A percentile compares a stretch with the other conserved stretches of the same genome.
These are phyloP conservation scores for Platycheirus rosarum DNA, from an alignment of 2,888 invertebrate genomes.

Conservation along the genomic window DNA sequence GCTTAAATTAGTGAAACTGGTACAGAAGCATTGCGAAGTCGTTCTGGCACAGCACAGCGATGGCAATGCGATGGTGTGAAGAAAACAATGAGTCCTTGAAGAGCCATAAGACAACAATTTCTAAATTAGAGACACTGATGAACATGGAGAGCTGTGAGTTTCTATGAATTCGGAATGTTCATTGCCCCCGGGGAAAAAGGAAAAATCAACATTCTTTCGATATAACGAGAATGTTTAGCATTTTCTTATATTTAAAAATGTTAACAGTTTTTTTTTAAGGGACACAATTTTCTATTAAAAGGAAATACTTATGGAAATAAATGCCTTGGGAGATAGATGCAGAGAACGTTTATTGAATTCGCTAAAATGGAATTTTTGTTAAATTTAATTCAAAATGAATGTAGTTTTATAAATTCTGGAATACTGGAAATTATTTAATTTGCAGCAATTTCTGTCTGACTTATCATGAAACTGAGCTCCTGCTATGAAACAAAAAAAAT, in stretches of 20 bases:
- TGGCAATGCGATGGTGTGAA: constrained; percentile 26
- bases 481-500: too few species aligned
- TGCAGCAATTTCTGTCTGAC: too few species aligned
- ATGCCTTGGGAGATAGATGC: too few species aligned
- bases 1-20: constrained; percentile 61
- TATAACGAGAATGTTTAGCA: background rate
- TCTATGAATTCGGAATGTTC: constrained; percentile 31
- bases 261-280: background rate
- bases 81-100: constrained; percentile 61
- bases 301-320: too few species aligned
- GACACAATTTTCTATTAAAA: background rate
- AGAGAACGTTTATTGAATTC: too few species aligned
- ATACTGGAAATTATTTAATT: too few species aligned
- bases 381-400: too few species aligned
- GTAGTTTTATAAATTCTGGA: too few species aligned
- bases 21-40: background rate
- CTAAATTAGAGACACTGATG: constrained; percentile 20
- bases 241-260: constrained; percentile 11
- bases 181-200: background rate
- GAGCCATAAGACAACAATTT: constrained; percentile 58
- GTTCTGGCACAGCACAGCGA: background rate
- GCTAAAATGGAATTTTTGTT: too few species aligned
- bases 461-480: too few species aligned
- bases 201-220: background rate
- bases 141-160: constrained; percentile 7